Evolutionary conservation across 2,888 invertebrate species (phyloP).

Genomic region (Bombyx huttoni): DNA sequence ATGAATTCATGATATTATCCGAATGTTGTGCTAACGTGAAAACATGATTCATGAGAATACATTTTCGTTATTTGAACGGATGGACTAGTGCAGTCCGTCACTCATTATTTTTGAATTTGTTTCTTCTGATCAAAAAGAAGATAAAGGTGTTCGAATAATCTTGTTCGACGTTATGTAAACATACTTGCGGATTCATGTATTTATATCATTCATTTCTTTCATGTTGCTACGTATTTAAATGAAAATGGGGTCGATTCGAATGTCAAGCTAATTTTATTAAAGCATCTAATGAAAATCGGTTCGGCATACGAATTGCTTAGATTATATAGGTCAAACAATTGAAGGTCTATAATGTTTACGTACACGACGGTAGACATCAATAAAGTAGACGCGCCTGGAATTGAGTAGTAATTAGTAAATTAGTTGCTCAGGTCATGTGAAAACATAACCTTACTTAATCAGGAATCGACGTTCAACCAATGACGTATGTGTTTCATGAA

Average conservation of each 20-base stretch:
- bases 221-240: not conserved
- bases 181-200: not conserved
- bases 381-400: not conserved
- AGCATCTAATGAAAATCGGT: not conserved
- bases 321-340: not conserved
- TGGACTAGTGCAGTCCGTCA: not conserved
- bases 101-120: not conserved
- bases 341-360: not conserved
- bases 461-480: too few species aligned
- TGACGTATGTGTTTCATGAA: too few species aligned
- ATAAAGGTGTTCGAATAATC: not conserved
- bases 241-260: not conserved
- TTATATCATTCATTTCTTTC: not conserved
- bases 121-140: not conserved
- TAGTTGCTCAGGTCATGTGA: not conserved
- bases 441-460: too few species aligned
- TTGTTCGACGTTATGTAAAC: constrained; percentile 1
- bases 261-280: not conserved
- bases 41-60: not conserved
- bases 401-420: not conserved
- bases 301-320: not conserved
- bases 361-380: not conserved
- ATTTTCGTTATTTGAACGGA: not conserved
- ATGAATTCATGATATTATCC: too few species aligned
- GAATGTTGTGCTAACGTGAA: not conserved